Conservation (phyloP, 2,888 invertebrate genomes). For the Spodoptera exigua region DNA sequence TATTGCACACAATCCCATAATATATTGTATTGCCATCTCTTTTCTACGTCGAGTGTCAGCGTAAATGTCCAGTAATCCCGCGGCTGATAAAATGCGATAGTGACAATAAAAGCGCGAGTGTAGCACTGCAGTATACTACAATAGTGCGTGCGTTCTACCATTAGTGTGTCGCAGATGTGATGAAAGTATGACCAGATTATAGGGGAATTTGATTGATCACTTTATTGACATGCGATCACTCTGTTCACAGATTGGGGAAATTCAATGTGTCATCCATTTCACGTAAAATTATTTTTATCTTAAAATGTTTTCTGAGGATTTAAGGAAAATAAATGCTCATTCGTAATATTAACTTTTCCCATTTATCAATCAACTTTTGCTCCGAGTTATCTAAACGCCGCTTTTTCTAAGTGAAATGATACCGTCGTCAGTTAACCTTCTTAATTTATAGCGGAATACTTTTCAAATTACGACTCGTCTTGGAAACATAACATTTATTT, state of each 20-base stretch:
- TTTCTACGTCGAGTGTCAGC: constrained; percentile 6
- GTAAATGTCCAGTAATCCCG: constrained; percentile 7
- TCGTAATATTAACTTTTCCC: too few relatives aligned
- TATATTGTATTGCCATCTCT: constrained; percentile 1
- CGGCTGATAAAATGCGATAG: constrained; percentile 34
- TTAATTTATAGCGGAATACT: too few relatives aligned
- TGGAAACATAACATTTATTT: too few relatives aligned
- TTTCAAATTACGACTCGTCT: too few relatives aligned
- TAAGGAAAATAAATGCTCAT: background rate
- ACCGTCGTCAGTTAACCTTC: too few relatives aligned
- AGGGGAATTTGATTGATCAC: constrained; percentile 31
- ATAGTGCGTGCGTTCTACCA: constrained; percentile 1
- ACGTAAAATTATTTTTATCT: constrained; percentile 4
- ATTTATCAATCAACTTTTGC: too few relatives aligned
- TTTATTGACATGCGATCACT: constrained; percentile 32
- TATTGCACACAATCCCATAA: constrained; percentile 1
- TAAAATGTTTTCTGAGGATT: background rate
- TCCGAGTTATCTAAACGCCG: too few relatives aligned
- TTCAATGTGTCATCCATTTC: constrained; percentile 2
- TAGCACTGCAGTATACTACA: background rate
- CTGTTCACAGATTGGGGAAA: constrained; percentile 20
- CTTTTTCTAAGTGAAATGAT: too few relatives aligned
- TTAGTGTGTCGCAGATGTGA: constrained; percentile 14
- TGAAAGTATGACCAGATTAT: constrained; percentile 26
- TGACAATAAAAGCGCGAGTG: constrained; percentile 28